These are phyloP conservation scores for Cenopis cana DNA, from an alignment of 2,888 invertebrate genomes.

Conservation along the genomic window DNA sequence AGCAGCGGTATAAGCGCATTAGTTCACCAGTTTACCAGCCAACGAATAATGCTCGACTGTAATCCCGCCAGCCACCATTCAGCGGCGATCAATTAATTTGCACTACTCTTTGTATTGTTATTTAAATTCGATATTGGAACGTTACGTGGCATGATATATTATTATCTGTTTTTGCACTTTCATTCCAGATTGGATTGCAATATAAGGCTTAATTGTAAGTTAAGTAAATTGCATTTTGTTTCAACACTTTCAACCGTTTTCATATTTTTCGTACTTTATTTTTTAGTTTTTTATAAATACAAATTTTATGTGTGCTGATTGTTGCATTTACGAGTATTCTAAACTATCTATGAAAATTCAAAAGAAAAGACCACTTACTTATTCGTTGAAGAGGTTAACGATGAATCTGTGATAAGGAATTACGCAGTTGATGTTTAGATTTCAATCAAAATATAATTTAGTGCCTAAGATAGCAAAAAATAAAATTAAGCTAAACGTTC, in stretches of 20 bases:
- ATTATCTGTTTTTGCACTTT: conserved; percentile 6
- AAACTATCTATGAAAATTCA: too few relatives aligned
- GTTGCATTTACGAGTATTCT: too few relatives aligned
- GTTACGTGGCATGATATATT: conserved; percentile 10
- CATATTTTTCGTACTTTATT: background rate
- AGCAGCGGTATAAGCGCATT: conserved; percentile 47
- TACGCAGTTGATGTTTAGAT: too few relatives aligned
- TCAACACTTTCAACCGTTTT: background rate
- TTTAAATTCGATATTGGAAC: conserved; percentile 34
- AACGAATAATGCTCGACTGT: conserved; percentile 51
- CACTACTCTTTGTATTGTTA: conserved; percentile 38
- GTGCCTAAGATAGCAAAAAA: too few relatives aligned
- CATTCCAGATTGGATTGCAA: background rate
- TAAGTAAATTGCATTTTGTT: conserved; percentile 13
- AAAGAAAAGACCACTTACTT: too few relatives aligned
- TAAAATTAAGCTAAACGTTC: too few relatives aligned
- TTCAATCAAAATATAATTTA: too few relatives aligned
- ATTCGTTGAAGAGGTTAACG: too few relatives aligned
- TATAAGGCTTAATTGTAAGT: background rate
- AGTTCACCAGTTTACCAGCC: conserved; percentile 51
- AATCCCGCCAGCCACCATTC: conserved; percentile 52
- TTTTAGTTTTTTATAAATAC: background rate
- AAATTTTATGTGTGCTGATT: background rate
- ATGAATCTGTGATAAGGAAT: too few relatives aligned
- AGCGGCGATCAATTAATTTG: conserved; percentile 45